Percentiles rank a stretch among this genome's conserved stretches.
These are phyloP conservation scores for Cetoscarus ocellatus DNA, from an alignment of 2,797 vertebrate genomes.

Conservation along the genomic window DNA sequence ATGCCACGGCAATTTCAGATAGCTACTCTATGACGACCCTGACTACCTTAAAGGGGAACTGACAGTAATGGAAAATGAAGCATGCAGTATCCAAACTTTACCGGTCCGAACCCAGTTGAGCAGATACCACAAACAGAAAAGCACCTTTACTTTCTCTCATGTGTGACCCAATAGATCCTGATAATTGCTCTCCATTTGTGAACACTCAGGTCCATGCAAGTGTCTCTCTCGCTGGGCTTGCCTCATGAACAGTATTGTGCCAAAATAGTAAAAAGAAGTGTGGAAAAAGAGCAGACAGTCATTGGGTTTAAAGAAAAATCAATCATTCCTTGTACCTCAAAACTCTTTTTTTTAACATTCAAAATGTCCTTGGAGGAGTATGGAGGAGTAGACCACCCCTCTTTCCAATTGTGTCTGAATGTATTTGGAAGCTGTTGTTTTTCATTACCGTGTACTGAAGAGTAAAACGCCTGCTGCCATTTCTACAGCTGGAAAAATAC, in stretches of 20 bases:
- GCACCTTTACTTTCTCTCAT: too few relatives aligned
- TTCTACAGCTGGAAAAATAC: slow-evolving; percentile 21
- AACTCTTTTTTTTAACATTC: slow-evolving; percentile 59
- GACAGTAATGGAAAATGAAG: too few relatives aligned
- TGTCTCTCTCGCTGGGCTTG: not conserved
- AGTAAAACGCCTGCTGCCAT: slow-evolving; percentile 67
- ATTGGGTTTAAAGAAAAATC: slow-evolving; percentile 48
- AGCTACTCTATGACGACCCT: too few relatives aligned
- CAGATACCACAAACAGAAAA: too few relatives aligned
- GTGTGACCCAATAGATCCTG: too few relatives aligned
- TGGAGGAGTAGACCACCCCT: slow-evolving; percentile 25
- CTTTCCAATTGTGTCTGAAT: slow-evolving; percentile 22
- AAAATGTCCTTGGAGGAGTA: slow-evolving; percentile 31
- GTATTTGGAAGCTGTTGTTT: slow-evolving; percentile 59
- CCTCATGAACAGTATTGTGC: slow-evolving; percentile 24
- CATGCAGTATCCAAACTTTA: too few relatives aligned
- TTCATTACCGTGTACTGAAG: slow-evolving; percentile 53
- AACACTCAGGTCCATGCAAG: not conserved
- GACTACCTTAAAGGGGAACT: too few relatives aligned
- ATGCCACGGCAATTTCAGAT: too few relatives aligned
- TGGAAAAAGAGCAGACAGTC: slow-evolving; percentile 50
- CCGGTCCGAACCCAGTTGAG: too few relatives aligned
- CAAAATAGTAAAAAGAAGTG: slow-evolving; percentile 35
- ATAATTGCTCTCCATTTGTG: not conserved
- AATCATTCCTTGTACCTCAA: slow-evolving; percentile 50